phyloP scores from a whole-genome alignment of 2,113 vertebrate genomes.

The Amia ocellicauda region DNA sequence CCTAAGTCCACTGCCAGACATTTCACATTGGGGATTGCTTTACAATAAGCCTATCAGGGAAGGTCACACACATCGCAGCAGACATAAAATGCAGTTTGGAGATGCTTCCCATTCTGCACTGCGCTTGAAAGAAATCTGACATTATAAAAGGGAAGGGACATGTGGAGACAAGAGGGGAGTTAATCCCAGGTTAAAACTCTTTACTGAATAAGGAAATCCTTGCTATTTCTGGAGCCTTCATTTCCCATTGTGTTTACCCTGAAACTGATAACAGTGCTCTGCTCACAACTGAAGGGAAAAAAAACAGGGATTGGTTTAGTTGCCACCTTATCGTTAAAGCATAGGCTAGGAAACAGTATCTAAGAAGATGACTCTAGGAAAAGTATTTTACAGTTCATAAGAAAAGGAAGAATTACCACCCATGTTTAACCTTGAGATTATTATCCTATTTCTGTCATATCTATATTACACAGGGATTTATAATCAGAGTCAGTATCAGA shows the following conservation, averaged over 20 bases:
- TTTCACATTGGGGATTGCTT: no score
- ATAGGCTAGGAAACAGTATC: slow-evolving; percentile 37
- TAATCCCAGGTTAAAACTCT: neutral
- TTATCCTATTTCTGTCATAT: slow-evolving; percentile 50
- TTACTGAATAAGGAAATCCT: neutral
- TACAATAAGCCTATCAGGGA: no score
- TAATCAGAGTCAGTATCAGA: neutral
- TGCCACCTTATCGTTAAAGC: slow-evolving; percentile 48
- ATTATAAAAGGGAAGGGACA: neutral
- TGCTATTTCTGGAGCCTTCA: neutral
- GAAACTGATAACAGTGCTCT: neutral
- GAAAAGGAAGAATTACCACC: slow-evolving; percentile 39
- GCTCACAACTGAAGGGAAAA: slow-evolving; percentile 28
- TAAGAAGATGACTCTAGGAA: slow-evolving; percentile 35
- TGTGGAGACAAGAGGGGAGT: neutral
- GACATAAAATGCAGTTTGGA: neutral
- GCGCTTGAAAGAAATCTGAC: neutral
- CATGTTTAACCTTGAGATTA: slow-evolving; percentile 29
- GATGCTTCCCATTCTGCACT: neutral
- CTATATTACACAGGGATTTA: slow-evolving; percentile 28
- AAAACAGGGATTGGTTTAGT: slow-evolving; percentile 36
- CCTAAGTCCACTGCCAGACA: no score
- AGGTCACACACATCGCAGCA: neutral
- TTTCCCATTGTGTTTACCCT: neutral
- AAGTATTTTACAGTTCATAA: slow-evolving; percentile 34